Percentiles rank a stretch among this genome's conserved stretches.
Conservation (phyloP, 2,888 invertebrate genomes). For the Limnephilus auricula region DNA sequence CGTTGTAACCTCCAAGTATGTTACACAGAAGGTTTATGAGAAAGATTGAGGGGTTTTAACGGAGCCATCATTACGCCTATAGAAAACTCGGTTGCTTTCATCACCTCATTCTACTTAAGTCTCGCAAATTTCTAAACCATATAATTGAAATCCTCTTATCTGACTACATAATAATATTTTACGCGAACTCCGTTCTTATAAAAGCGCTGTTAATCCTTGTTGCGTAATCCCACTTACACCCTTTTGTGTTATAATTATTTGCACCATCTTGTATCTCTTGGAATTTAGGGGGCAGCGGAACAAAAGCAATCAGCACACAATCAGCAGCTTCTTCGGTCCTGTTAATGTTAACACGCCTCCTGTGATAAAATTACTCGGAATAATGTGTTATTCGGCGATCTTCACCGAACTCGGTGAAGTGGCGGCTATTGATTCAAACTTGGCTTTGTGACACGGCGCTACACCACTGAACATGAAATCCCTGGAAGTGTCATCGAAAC, state of each 20-base stretch:
- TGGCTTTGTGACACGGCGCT: too few relatives aligned
- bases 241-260: neutral
- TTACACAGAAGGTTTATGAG: neutral
- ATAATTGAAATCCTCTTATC: neutral
- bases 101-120: neutral
- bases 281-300: neutral
- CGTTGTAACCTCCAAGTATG: neutral
- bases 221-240: neutral
- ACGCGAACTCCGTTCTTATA: neutral
- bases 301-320: neutral
- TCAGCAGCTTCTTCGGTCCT: neutral
- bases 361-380: neutral
- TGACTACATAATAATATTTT: neutral
- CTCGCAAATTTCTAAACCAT: neutral
- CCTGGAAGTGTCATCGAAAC: too few relatives aligned
- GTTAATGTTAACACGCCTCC: neutral
- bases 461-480: too few relatives aligned
- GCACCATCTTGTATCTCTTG: neutral
- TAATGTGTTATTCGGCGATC: neutral
- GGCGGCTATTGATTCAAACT: too few relatives aligned
- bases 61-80: neutral
- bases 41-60: neutral
- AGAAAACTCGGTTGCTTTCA: neutral
- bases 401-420: neutral
- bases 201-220: neutral